Evolutionary conservation across 2,113 vertebrate species (phyloP), one percentile per base, ranked within the genome.

Genomic region (Anguilla rostrata): DNA sequence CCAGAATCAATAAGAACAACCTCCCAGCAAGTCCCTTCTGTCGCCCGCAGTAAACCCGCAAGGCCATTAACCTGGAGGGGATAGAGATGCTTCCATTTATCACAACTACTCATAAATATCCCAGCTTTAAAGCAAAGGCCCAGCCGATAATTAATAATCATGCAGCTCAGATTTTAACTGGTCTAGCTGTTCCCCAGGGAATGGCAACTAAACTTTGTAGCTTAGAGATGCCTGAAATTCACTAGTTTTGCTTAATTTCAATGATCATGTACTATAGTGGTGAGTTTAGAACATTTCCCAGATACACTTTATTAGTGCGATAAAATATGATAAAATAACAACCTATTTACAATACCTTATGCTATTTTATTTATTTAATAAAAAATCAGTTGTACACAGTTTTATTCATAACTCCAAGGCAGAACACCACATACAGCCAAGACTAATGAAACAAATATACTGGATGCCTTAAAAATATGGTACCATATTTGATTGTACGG

Each of bases 1-100:
- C 91, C 88, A 85, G 89, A 93, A 93, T 93, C 94, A 92, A 91
- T 92, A 92, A 0, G 56, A 86, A 88, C 92, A 92, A 91, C 86
- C 82, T 86, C 91, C 83, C 82, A 87, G 80, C 85, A 88, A 84
- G 66, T 92, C 84, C 88, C 90, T 83, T 57, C 85, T 83, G 87
- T 84, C 81, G 87, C 88, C 90, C 90, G 88, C 89, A 87, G 90
- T 86, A 89, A 91, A 82, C 86, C 86, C 83, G 75, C 34, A 81
- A 85, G 89, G 87, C 88, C 88, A 92, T 92, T 93, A 94, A 89
- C 29, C 53, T 39, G 79, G 87, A 29, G 40, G 60, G 89, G 91
- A 63, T 43, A 0, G 53, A 91, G 90, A 80, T 78, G 89, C 91
- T 89, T 92, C 88, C 91, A 90, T 93, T 83, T 90, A 93, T 92